These are phyloP conservation scores for Nibea coibor DNA, from an alignment of 2,113 vertebrate genomes.

Conservation along the genomic window DNA sequence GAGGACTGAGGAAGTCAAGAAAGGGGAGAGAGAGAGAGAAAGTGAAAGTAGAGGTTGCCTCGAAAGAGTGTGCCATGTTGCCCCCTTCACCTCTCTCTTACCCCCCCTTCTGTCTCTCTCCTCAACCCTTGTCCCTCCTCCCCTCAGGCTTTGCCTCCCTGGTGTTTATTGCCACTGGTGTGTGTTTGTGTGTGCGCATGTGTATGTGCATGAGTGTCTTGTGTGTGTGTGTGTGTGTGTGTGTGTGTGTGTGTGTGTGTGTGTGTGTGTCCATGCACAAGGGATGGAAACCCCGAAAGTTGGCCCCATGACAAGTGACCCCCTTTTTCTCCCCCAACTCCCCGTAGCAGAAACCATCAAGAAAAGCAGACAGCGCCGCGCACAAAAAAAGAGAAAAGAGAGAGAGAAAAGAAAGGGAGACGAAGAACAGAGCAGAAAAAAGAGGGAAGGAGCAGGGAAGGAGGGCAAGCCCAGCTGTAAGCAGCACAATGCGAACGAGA, in stretches of 20 bases:
- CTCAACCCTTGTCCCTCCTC: constrained; percentile 46
- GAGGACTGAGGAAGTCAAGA: constrained; percentile 34
- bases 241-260: constrained; percentile 51
- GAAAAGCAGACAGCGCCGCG: constrained; percentile 72
- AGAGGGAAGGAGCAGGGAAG: constrained; percentile 71
- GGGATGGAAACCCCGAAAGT: constrained; percentile 71
- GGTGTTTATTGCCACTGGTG: constrained; percentile 68
- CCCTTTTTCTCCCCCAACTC: constrained; percentile 47
- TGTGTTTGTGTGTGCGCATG: constrained; percentile 37
- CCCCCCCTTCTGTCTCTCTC: constrained; percentile 32
- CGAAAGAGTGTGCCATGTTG: constrained; percentile 68
- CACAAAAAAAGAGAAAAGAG: constrained; percentile 40
- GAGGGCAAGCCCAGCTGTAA: constrained; percentile 89
- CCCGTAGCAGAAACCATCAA: constrained; percentile 70
- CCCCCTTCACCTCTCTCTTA: constrained; percentile 60
- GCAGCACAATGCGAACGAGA: constrained; percentile 86
- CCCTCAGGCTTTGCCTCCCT: constrained; percentile 31
- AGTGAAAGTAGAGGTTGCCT: constrained; percentile 67
- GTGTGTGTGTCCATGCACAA: constrained; percentile 53
- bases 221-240: constrained; percentile 34
- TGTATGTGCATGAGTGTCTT: constrained; percentile 2
- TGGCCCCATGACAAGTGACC: constrained; percentile 80
- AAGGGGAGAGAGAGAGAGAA: constrained; percentile 39
- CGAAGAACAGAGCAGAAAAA: constrained; percentile 60
- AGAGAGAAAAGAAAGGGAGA: constrained; percentile 54